Evolutionary conservation across 2,113 vertebrate species (phyloP).

Genomic region (Carollia perspicillata): DNA sequence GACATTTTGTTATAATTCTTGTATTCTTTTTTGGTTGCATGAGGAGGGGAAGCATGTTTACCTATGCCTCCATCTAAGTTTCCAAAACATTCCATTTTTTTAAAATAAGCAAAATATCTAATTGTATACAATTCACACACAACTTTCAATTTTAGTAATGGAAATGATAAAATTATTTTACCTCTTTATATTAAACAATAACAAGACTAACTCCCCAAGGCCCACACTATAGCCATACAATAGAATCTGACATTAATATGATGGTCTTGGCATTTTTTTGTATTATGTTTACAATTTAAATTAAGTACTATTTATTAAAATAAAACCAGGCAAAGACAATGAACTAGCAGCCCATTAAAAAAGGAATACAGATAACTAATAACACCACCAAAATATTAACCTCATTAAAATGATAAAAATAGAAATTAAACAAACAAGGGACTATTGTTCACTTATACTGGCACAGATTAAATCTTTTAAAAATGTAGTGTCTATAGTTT

Average conservation of each 20-base stretch:
- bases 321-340: conserved; percentile 5
- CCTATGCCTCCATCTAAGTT: too few relatives aligned
- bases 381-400: background rate
- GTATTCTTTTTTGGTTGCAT: too few relatives aligned
- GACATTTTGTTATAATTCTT: too few relatives aligned
- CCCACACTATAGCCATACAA: conserved; percentile 36
- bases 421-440: conserved; percentile 25
- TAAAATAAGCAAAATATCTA: conserved; percentile 28
- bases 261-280: conserved; percentile 45
- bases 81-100: conserved; percentile 40
- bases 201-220: conserved; percentile 28
- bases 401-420: conserved; percentile 27
- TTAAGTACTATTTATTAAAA: conserved; percentile 43
- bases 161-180: conserved; percentile 43
- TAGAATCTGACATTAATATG: conserved; percentile 40
- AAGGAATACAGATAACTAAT: background rate
- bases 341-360: background rate
- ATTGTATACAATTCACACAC: conserved; percentile 52
- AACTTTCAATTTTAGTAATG: conserved; percentile 55
- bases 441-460: conserved; percentile 21
- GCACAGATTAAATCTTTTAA: background rate
- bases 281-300: conserved; percentile 47
- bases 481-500: background rate
- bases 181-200: conserved; percentile 45
- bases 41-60: too few relatives aligned